Evolutionary conservation across 2,797 vertebrate genomes (phyloP).

Genomic region (Avahi laniger): DNA sequence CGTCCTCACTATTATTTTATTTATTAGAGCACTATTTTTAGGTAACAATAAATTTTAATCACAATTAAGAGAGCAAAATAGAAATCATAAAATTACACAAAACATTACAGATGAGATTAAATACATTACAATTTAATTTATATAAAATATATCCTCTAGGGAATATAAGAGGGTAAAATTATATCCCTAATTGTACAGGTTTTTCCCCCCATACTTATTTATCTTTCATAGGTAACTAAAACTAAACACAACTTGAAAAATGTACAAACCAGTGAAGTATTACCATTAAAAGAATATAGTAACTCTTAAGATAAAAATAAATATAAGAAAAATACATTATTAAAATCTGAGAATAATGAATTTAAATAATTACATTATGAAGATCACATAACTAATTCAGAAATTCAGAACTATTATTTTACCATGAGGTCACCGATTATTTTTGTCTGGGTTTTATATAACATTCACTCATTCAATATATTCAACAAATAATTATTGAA

Average conservation of each 20-base stretch:
- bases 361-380: constrained; percentile 30
- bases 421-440: constrained; percentile 28
- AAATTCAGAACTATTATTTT: constrained; percentile 23
- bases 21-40: constrained; percentile 16
- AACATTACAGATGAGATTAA: constrained; percentile 32
- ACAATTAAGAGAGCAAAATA: constrained; percentile 51
- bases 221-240: constrained; percentile 24
- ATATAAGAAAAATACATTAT: neutral
- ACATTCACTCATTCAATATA: neutral
- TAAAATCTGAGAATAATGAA: constrained; percentile 32
- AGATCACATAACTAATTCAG: neutral
- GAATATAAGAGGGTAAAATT: constrained; percentile 8
- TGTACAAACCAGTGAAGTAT: neutral
- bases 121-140: constrained; percentile 50
- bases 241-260: neutral
- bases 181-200: neutral
- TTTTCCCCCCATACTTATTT: neutral
- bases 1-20: neutral
- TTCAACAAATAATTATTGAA: neutral
- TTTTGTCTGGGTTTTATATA: constrained; percentile 29
- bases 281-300: neutral
- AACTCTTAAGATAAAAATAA: constrained; percentile 37
- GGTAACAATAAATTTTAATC: neutral
- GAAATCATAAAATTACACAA: constrained; percentile 26
- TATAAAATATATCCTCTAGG: neutral